These are phyloP conservation scores for Crotophaga sulcirostris DNA, from an alignment of 2,113 vertebrate species.

Conservation along the genomic window DNA sequence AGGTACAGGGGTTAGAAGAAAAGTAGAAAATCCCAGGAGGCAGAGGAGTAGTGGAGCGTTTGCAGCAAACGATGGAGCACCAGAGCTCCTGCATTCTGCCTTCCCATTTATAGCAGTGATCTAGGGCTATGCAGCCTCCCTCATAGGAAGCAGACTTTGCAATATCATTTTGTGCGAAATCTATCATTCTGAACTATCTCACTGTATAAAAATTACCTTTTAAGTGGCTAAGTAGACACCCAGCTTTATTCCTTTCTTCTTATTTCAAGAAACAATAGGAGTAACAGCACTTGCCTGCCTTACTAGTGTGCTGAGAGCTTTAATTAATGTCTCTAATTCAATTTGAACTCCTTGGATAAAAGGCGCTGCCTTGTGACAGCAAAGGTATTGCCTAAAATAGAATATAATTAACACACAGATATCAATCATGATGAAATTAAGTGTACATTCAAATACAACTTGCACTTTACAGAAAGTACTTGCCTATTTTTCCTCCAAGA, in stretches of 20 bases:
- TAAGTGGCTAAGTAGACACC: constrained; percentile 60
- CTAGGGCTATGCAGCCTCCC: neutral
- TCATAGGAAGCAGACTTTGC: neutral
- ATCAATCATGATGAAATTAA: constrained; percentile 66
- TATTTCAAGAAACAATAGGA: constrained; percentile 64
- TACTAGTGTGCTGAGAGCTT: constrained; percentile 62
- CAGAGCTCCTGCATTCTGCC: neutral
- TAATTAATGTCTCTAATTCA: constrained; percentile 69
- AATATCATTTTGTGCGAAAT: neutral
- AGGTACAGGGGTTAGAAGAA: neutral
- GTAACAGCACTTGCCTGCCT: constrained; percentile 58
- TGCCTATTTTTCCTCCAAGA: constrained; percentile 47
- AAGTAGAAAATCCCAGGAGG: constrained; percentile 8
- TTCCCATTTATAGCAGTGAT: neutral
- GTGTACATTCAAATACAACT: constrained; percentile 63
- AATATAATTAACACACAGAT: constrained; percentile 70
- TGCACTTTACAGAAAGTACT: constrained; percentile 52
- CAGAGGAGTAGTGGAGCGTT: neutral
- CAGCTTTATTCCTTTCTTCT: constrained; percentile 57
- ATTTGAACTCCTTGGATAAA: constrained; percentile 70
- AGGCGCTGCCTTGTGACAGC: constrained; percentile 59
- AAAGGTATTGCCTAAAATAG: constrained; percentile 67
- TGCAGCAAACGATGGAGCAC: neutral
- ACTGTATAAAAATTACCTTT: constrained; percentile 53
- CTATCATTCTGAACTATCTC: constrained; percentile 16